These are phyloP conservation scores for Microdon myrmicae DNA, from an alignment of 2,888 invertebrate species.

Conservation along the genomic window DNA sequence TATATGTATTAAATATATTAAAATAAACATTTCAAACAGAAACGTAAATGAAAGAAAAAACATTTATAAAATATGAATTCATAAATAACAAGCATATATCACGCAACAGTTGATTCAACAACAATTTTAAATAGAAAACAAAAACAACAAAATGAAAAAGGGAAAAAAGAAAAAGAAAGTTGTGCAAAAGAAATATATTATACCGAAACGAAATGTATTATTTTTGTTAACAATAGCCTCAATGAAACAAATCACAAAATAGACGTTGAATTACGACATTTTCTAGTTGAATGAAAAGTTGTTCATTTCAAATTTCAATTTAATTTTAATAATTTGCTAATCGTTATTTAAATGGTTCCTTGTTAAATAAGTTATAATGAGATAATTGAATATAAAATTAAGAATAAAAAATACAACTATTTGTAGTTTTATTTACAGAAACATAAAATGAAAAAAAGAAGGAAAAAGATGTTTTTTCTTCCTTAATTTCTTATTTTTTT, in stretches of 20 bases:
- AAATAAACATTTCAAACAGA: too few species aligned
- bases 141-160: constrained; percentile 53
- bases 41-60: constrained; percentile 45
- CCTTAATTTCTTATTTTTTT: too few species aligned
- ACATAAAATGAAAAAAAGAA: constrained; percentile 11
- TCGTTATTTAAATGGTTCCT: constrained; percentile 45
- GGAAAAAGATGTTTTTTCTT: too few species aligned
- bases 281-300: constrained; percentile 40
- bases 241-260: constrained; percentile 53
- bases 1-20: too few species aligned
- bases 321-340: constrained; percentile 23
- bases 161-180: constrained; percentile 37
- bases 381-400: constrained; percentile 9
- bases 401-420: constrained; percentile 13
- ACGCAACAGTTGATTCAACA: constrained; percentile 1
- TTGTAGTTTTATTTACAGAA: constrained; percentile 27
- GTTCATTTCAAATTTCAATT: constrained; percentile 19
- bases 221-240: constrained; percentile 56
- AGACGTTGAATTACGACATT: constrained; percentile 35
- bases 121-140: constrained; percentile 32
- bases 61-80: constrained; percentile 44
- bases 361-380: constrained; percentile 13
- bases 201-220: constrained; percentile 53
- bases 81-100: constrained; percentile 48
- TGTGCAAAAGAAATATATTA: constrained; percentile 42